phyloP scores from a whole-genome alignment of 1,140 invertebrate species.

The Anoplolepis gracilipes region DNA sequence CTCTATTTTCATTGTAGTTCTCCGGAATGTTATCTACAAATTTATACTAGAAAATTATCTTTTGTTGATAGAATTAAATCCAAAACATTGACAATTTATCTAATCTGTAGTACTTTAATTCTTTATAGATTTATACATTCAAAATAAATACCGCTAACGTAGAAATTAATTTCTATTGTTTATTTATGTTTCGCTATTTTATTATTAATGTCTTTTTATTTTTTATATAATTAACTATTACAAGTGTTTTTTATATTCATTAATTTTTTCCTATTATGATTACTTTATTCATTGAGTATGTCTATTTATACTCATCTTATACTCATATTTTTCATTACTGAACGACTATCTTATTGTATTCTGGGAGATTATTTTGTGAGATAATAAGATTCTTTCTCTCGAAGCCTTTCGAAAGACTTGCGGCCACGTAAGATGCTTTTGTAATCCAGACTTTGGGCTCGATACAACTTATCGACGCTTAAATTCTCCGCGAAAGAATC shows the following conservation, averaged over 20 bases:
- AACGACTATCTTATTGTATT: neutral
- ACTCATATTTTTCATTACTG: neutral
- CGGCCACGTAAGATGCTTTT: slow-evolving; percentile 25
- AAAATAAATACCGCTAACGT: neutral
- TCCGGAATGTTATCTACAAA: neutral
- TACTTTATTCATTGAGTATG: neutral
- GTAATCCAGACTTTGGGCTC: slow-evolving; percentile 40
- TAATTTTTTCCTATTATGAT: neutral
- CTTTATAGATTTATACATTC: neutral
- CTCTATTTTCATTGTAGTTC: neutral
- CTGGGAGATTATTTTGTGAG: slow-evolving; percentile 20
- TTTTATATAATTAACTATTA: neutral
- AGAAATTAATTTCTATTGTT: neutral
- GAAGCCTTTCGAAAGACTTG: slow-evolving; percentile 20
- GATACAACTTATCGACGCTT: slow-evolving; percentile 50
- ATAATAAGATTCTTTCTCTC: neutral
- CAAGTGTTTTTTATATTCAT: neutral
- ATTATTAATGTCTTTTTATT: neutral
- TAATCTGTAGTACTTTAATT: neutral
- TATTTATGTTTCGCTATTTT: neutral
- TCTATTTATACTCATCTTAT: neutral
- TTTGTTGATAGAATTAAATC: neutral
- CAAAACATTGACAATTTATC: neutral
- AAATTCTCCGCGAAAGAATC: slow-evolving; percentile 38
- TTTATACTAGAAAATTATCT: neutral